Evolutionary conservation across 2,113 vertebrate genomes (phyloP), one percentile per base, ranked within the genome.

Genomic region (Callipepla squamata): DNA sequence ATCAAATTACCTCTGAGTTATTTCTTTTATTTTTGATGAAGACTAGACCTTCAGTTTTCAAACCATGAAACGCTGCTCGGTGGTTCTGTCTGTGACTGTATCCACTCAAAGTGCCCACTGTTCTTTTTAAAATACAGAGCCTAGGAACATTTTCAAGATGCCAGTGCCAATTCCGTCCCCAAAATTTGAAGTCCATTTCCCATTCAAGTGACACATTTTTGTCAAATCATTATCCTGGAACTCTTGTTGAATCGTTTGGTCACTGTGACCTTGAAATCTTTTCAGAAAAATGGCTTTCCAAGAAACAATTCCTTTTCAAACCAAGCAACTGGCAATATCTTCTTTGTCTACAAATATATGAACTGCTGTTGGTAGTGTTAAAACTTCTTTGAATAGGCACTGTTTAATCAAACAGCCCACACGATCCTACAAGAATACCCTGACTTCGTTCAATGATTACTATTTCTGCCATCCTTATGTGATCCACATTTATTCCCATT

Each of bases 131-230:
- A 89, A 91, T 58, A 32, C 45, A 91, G 73, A 30, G 40, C 42
- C 32, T 58, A 48, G 32, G 75, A 77, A 70, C 11, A 68, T 89
- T 72, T 32, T 65, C 45, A 89, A 50, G 58, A 85, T 85, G 77
- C 20, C 58, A 74, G 42, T 50, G 67, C 22, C 50, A 85, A 85
- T 62, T 85, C n/a, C n/a, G 50, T 34, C 92, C 48, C 17, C 40
- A 92, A 86, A 86, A 86, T 80, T 72, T 86, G 88, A 76, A 32
- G 44, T 82, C 51, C 5, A 74, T 82, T 91, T 94, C 68, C 76
- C 85, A 74, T 80, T 91, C 67, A 90, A 87, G 50, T 50, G 17
- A 85, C 34, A 26, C 61, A 7, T 59, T 91, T 95, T 91, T 94
- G 42, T 45, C 72, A 90, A 68, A 80, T 61, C 32, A 34, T 91